These are phyloP conservation scores for Hirundo rustica DNA, from an alignment of 2,797 vertebrate species.

Conservation along the genomic window DNA sequence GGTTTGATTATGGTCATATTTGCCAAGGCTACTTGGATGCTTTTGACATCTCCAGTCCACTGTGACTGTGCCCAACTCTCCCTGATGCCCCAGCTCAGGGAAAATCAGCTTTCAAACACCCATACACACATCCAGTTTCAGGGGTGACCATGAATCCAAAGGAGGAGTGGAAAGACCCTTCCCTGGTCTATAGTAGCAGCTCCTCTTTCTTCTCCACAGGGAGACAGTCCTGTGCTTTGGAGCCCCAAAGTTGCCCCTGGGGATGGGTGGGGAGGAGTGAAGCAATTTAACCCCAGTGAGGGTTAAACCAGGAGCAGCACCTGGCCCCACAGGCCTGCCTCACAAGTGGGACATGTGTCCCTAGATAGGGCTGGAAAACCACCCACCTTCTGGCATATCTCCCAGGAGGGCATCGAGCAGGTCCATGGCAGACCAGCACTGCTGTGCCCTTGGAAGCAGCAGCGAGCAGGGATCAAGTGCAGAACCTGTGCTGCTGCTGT, in stretches of 20 bases:
- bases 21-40: background rate
- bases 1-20: background rate
- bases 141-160: background rate
- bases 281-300: background rate
- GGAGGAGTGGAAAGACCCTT: background rate
- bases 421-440: background rate
- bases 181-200: background rate
- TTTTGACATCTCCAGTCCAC: background rate
- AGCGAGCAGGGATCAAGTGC: background rate
- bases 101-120: background rate
- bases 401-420: background rate
- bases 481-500: background rate
- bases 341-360: background rate
- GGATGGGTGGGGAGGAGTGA: too few relatives aligned
- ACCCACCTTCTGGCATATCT: rapidly evolving
- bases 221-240: background rate
- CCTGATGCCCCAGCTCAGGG: background rate
- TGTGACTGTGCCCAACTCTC: background rate
- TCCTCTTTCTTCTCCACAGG: background rate
- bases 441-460: background rate
- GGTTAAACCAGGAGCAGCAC: background rate
- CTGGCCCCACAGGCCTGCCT: background rate
- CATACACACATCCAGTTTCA: background rate
- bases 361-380: background rate
- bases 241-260: background rate